Evolutionary conservation across 2,113 vertebrate genomes (phyloP), one percentile per base, ranked within the genome.

Genomic region (Hyperopisus bebe): DNA sequence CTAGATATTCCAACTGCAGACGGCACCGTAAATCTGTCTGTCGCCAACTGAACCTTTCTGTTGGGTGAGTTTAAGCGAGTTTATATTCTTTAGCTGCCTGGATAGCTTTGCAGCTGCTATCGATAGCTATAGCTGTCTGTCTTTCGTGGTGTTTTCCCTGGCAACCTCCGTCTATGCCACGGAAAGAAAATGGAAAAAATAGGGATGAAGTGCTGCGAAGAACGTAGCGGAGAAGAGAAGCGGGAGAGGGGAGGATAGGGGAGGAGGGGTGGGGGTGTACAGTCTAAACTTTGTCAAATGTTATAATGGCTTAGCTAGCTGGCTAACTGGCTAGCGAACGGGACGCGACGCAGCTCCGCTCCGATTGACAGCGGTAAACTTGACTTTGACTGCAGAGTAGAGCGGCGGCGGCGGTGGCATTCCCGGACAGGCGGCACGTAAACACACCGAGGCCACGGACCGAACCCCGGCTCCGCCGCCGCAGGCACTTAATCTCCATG

Each of bases 241-340:
- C 91, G 91, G 91, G 92, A 91, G 87, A 82, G 55, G 90, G 91
- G 91, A 89, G 91, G 86, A 91, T 88, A 89, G 90, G 91, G 90
- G 91, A 91, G 91, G 89, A 70, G 89, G 87, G 92, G 91, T 92
- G 90, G 91, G 92, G 90, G 94, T 91, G 92, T 93, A 94, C 92
- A 94, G 92, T 94, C 93, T 92, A 90, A 96, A 96, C 95, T 96
- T 96, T 95, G 91, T 94, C 90, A 92, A 93, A 94, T 96, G 94
- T 95, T 95, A 93, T 90, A 90, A 93, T 27, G 47, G 91, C 92
- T 91, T 91, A 90, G 90, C 58, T 84, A 8, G 42, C 53, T 66
- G 89, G 82, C 35, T 21, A 31, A 21, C 24, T 48, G 83, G 11
- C 11, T 13, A 21, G 47, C 31, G 13, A 21, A 13, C 19, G 50